Evolutionary conservation across 2,113 vertebrate genomes (phyloP).

Genomic region (Galeopterus variegatus): DNA sequence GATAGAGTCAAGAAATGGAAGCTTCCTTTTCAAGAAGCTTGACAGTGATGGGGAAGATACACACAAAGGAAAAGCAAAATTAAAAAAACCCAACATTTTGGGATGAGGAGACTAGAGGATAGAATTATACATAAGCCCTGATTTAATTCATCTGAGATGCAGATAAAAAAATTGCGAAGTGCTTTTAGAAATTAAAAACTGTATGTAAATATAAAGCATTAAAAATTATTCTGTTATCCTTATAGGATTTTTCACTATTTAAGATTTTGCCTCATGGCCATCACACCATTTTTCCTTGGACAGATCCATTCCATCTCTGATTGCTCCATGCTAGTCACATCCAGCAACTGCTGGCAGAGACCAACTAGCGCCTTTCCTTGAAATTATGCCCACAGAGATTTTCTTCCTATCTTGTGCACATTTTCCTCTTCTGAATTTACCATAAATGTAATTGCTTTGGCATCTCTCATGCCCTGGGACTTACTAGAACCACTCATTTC

Average conservation of each 20-base stretch:
- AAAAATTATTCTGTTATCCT: background rate
- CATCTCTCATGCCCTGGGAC: conserved; percentile 53
- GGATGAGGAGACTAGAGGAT: background rate
- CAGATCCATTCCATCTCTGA: background rate
- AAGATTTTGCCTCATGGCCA: background rate
- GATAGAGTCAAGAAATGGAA: background rate
- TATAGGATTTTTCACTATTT: background rate
- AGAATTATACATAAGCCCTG: background rate
- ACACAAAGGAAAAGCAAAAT: background rate
- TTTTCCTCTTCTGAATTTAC: conserved; percentile 59
- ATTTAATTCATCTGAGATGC: background rate
- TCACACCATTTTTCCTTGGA: background rate
- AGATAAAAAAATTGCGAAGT: background rate
- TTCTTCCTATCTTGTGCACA: conserved; percentile 37
- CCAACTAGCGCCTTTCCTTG: conserved; percentile 36
- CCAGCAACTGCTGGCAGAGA: conserved; percentile 15
- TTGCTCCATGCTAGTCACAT: background rate
- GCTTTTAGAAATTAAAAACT: conserved; percentile 21
- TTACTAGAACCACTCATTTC: conserved; percentile 36
- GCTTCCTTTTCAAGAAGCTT: background rate
- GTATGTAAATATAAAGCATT: background rate
- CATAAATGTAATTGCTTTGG: conserved; percentile 72
- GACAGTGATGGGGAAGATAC: background rate
- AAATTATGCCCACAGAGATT: conserved; percentile 58
- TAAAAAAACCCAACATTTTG: background rate